phyloP scores from a whole-genome alignment of 1,140 invertebrate species.

The Dryas iulia region DNA sequence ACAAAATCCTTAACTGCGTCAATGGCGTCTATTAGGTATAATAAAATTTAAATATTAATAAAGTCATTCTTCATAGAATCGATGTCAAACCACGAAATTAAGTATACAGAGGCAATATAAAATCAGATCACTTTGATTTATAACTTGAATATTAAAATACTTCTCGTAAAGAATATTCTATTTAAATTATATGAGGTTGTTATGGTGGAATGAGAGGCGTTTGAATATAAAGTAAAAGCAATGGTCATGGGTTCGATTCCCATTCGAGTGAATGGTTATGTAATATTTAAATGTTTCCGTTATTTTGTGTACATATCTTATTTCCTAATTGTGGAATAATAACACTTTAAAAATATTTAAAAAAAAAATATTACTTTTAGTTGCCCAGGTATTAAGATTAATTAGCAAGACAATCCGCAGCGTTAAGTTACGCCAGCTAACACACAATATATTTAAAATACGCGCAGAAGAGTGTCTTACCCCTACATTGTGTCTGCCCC shows the following conservation, averaged over 20 bases:
- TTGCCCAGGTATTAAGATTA: too few species aligned
- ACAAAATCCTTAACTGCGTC: neutral
- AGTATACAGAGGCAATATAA: neutral
- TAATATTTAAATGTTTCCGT: too few species aligned
- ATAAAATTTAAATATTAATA: slow-evolving; percentile 3
- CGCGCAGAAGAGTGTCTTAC: too few species aligned
- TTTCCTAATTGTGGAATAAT: too few species aligned
- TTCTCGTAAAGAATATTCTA: slow-evolving; percentile 8
- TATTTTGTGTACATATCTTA: too few species aligned
- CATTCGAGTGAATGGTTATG: neutral
- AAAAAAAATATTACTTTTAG: too few species aligned
- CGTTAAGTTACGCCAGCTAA: too few species aligned
- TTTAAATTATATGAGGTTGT: neutral
- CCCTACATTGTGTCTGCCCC: too few species aligned
- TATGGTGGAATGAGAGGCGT: neutral
- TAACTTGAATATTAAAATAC: neutral
- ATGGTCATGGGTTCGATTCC: neutral
- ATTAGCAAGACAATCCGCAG: too few species aligned
- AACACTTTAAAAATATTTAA: too few species aligned
- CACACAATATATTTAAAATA: too few species aligned
- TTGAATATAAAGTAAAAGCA: neutral
- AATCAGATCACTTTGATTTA: neutral
- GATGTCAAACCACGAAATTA: neutral
- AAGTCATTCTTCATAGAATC: neutral
- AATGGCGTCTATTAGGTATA: neutral